Percentiles rank a stretch among this genome's conserved stretches.
Conservation (phyloP, 1,140 invertebrate species). For the Rhizoglyphus robini region DNA sequence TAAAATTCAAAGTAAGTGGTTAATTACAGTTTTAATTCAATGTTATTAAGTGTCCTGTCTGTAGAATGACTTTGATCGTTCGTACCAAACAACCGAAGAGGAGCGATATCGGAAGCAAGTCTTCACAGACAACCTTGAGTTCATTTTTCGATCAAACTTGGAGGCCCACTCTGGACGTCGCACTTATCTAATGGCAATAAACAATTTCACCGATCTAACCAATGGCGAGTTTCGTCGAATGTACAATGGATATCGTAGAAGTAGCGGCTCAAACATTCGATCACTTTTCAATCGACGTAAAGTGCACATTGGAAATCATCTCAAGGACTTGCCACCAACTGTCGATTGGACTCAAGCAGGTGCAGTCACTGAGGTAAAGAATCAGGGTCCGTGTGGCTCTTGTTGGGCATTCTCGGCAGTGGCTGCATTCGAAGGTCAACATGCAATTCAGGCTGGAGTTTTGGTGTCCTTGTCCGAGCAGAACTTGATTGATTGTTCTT, state of each 20-base stretch:
- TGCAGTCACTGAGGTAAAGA: constrained; percentile 76
- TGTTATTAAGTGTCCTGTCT: too few species aligned
- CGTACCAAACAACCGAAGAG: not conserved
- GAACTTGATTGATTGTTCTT: constrained; percentile 21
- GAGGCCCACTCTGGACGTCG: not conserved
- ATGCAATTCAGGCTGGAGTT: constrained; percentile 65
- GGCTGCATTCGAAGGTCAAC: constrained; percentile 48
- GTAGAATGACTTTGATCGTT: not conserved
- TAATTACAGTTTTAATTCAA: too few species aligned
- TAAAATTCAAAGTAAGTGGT: too few species aligned
- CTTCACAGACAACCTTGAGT: not conserved
- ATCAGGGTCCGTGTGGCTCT: constrained; percentile 47
- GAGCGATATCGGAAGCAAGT: not conserved
- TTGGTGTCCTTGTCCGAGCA: constrained; percentile 54
- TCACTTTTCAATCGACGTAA: constrained; percentile 30
- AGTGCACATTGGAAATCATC: constrained; percentile 44
- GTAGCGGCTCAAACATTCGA: constrained; percentile 22
- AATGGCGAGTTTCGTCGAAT: constrained; percentile 52
- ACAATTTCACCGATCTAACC: constrained; percentile 18
- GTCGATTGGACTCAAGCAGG: constrained; percentile 78
- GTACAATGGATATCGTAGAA: constrained; percentile 71
- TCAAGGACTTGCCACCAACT: constrained; percentile 44
- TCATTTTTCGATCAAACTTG: not conserved
- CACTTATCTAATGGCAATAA: not conserved
- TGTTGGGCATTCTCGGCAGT: constrained; percentile 25